Percentiles rank a stretch among this genome's conserved stretches.
phyloP scores from a whole-genome alignment of 2,113 vertebrate genomes.

The Trichechus manatus region DNA sequence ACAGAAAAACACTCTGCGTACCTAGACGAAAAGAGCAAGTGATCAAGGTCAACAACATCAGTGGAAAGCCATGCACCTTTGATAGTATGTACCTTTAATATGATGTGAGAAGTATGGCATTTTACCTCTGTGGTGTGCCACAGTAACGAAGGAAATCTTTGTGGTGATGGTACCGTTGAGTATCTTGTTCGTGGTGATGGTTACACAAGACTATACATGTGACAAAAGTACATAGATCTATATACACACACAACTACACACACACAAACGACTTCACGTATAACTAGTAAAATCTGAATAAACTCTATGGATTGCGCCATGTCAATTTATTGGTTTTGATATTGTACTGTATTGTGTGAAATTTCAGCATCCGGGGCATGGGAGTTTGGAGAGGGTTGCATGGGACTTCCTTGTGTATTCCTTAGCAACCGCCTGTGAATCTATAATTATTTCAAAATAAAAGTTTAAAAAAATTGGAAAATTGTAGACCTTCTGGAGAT shows the following conservation, averaged over 20 bases:
- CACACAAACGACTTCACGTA: neutral
- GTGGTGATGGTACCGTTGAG: neutral
- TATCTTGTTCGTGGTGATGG: neutral
- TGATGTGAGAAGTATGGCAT: neutral
- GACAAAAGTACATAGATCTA: neutral
- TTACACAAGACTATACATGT: neutral
- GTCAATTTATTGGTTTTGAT: neutral
- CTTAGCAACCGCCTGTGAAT: neutral
- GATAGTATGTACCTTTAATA: neutral
- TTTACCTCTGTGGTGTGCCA: neutral
- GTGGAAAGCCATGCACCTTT: neutral
- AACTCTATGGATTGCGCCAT: neutral
- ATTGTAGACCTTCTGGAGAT: neutral
- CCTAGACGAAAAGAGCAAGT: neutral
- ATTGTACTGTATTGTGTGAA: neutral
- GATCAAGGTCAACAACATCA: neutral
- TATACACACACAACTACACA: neutral
- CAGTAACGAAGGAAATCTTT: neutral
- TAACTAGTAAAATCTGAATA: neutral
- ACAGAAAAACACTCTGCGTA: neutral
- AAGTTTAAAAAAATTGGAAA: neutral
- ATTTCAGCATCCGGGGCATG: rapidly evolving
- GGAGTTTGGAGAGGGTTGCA: neutral
- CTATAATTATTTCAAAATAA: constrained; percentile 27
- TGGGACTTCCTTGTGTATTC: neutral